Evolutionary conservation across 2,888 invertebrate genomes (phyloP).

Genomic region (Troglohyphantes excavatus): DNA sequence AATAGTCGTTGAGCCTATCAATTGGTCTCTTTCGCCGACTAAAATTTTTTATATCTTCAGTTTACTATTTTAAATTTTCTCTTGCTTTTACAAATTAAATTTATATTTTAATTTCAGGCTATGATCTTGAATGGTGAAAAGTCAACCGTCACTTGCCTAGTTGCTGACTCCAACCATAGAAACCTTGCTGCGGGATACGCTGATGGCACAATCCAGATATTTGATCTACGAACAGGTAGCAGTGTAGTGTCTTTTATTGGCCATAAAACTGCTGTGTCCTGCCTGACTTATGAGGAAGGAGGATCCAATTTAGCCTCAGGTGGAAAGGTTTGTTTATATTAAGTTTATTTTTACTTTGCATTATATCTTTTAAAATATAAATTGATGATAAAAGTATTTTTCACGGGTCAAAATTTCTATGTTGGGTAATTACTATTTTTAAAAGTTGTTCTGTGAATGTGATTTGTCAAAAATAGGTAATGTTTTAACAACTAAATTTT

Average conservation of each 20-base stretch:
- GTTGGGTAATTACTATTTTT: no score
- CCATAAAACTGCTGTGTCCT: conserved; percentile 92
- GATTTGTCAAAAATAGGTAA: no score
- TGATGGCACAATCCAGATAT: conserved; percentile 93
- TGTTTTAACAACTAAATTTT: no score
- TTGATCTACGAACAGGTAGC: conserved; percentile 89
- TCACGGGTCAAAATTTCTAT: no score
- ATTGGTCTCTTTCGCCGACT: no score
- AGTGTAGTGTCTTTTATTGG: conserved; percentile 88
- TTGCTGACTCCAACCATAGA: conserved; percentile 89
- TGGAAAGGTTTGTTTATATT: conserved; percentile 86
- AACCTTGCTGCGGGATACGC: conserved; percentile 95
- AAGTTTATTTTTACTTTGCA: background rate
- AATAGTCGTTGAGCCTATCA: no score
- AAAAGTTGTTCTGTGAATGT: no score
- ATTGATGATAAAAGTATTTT: no score
- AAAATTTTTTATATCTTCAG: no score
- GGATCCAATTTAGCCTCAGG: conserved; percentile 95
- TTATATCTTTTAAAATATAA: background rate
- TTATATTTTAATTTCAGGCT: conserved; percentile 85
- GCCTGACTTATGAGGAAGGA: conserved; percentile 90
- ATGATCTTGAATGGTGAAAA: conserved; percentile 89
- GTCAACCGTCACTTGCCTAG: conserved; percentile 89
- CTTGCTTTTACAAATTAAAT: no score
- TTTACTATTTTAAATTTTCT: no score